Evolutionary conservation across 1,140 invertebrate species (phyloP), one percentile per base, ranked within the genome.

Genomic region (Psix sp.): DNA sequence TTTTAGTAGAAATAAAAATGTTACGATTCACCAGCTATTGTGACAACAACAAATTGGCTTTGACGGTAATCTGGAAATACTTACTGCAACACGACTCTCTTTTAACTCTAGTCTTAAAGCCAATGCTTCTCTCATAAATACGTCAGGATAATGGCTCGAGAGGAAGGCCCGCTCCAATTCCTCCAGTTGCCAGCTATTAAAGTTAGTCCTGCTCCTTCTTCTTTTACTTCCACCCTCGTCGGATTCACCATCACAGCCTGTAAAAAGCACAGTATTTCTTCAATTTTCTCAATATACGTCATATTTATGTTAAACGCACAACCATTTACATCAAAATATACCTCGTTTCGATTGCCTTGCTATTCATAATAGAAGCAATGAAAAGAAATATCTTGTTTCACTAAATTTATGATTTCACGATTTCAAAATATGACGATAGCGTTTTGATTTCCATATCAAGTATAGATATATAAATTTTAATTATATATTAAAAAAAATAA

Each of bases 131-230:
- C 98, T 91, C 97, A 98, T 98, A 90, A 98, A 99, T 51, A 98
- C 95, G 85, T 99, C 97, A 5, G 98, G 98, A 89, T 99, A 99
- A 88, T 99, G 98, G 74, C 94, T 96, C 59, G 96, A 93, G 46
- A 96, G 89, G 88, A 99, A 99, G 2, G 97, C 97, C 71, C 96
- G 89, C 87, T 99, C 98, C 83, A 99, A 89, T 88, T 99, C 97
- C 81, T 99, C 97, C 82, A 99, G 88, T 88, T 99, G 98, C 97
- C 97, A 99, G 63, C 95, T 96, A 88, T 96, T 98, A 89, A 99
- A 99, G 88, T 99, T 99, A 31, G 98, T 99, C 75, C 98, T 87
- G 33, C 96, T 98, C 63, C 98, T 90, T 52, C 97, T 89, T 45
- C 97, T 87, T 82, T 95, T 95, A 60, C 86, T 87, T 43, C 90